Conservation (phyloP, 2,797 vertebrate species). For the Alauda arvensis region DNA sequence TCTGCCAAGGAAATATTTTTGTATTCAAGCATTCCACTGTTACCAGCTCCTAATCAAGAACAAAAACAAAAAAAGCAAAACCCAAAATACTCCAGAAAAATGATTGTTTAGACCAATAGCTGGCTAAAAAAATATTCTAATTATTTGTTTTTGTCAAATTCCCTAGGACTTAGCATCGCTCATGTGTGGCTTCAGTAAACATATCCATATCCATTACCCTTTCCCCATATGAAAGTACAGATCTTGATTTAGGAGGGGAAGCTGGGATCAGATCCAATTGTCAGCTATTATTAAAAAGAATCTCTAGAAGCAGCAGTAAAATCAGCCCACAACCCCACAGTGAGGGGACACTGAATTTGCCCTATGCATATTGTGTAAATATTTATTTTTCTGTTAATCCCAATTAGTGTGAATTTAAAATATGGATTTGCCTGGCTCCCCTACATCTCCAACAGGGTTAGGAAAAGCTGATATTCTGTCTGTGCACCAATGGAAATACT, state of each 20-base stretch:
- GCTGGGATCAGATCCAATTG: background rate
- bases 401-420: background rate
- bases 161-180: background rate
- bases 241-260: background rate
- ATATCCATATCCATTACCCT: background rate
- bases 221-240: background rate
- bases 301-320: background rate
- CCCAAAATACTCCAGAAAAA: background rate
- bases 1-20: slow-evolving; percentile 42
- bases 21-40: background rate
- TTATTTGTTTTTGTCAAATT: slow-evolving; percentile 30
- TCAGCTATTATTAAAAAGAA: background rate
- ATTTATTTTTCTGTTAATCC: background rate
- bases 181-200: background rate
- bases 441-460: background rate
- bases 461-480: background rate
- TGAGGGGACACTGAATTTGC: background rate
- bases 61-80: background rate
- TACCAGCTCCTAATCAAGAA: background rate
- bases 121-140: background rate
- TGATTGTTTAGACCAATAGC: background rate
- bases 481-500: background rate
- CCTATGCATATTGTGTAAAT: background rate
- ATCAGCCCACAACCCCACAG: background rate
- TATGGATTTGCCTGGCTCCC: background rate